These are phyloP conservation scores for Spilogale gracilis DNA, from an alignment of 2,113 vertebrate species.

Conservation along the genomic window DNA sequence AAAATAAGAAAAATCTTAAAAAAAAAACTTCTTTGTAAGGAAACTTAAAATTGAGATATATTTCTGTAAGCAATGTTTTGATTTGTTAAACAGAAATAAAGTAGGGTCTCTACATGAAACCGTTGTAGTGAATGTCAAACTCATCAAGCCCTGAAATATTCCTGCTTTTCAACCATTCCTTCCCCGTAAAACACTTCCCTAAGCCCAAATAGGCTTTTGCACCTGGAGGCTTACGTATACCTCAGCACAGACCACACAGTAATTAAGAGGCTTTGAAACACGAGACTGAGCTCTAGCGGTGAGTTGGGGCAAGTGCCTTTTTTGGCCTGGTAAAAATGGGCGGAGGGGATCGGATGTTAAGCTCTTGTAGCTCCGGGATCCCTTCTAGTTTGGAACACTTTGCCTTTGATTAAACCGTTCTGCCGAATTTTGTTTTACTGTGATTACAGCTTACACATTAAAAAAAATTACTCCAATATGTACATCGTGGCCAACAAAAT, in stretches of 20 bases:
- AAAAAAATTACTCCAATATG: not conserved
- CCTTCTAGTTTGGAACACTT: not conserved
- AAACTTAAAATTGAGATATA: conserved; percentile 29
- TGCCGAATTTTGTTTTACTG: not conserved
- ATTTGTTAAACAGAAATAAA: conserved; percentile 43
- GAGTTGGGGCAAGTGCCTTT: not conserved
- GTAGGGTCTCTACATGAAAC: not conserved
- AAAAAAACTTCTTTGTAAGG: not conserved
- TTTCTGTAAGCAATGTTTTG: conserved; percentile 18
- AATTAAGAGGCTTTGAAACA: not conserved
- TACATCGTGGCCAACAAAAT: not conserved
- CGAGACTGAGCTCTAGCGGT: not conserved
- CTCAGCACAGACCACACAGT: not conserved
- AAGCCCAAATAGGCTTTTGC: not conserved
- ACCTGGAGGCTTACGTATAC: not conserved
- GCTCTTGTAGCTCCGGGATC: not conserved
- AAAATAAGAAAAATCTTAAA: not conserved
- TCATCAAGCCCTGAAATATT: not conserved
- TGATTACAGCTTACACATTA: not conserved
- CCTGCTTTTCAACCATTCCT: not conserved
- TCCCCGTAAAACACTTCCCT: not conserved
- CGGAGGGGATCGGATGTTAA: not conserved
- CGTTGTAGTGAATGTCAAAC: not conserved
- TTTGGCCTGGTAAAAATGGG: not conserved
- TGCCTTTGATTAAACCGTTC: not conserved